Evolutionary conservation across 2,797 vertebrate genomes (phyloP).

Genomic region (Helostoma temminkii): DNA sequence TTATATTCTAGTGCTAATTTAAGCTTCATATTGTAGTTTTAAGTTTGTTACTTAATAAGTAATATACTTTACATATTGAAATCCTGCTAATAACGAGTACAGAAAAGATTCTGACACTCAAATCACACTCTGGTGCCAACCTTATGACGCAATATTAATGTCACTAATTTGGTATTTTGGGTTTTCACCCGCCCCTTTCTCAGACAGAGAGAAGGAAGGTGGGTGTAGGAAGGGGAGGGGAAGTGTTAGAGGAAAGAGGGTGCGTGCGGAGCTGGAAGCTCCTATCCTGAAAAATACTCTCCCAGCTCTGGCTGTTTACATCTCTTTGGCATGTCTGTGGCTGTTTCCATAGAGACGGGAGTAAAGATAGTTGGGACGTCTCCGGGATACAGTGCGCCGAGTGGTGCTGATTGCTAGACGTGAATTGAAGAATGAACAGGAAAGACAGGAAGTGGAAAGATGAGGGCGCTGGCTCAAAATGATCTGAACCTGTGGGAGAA

Average conservation of each 20-base stretch:
- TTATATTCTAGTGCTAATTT: too few relatives aligned
- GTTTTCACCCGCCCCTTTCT: constrained; percentile 23
- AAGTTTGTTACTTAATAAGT: too few relatives aligned
- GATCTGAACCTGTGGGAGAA: constrained; percentile 32
- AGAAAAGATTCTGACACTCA: constrained; percentile 22
- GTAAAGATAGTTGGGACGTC: constrained; percentile 75
- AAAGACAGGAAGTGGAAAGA: constrained; percentile 37
- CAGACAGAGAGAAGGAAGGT: constrained; percentile 18
- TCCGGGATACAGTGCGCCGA: constrained; percentile 53
- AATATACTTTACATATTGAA: too few relatives aligned
- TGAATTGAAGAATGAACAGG: constrained; percentile 58
- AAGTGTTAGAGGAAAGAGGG: not conserved
- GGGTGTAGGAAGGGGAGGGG: constrained; percentile 5
- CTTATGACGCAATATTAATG: constrained; percentile 71
- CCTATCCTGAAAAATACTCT: constrained; percentile 60
- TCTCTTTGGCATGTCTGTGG: constrained; percentile 72
- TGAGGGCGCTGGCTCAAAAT: constrained; percentile 11
- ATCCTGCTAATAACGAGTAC: not conserved
- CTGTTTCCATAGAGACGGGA: constrained; percentile 82
- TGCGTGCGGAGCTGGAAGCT: constrained; percentile 1
- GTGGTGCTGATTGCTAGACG: constrained; percentile 53
- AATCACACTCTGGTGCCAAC: too few relatives aligned
- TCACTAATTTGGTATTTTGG: constrained; percentile 65
- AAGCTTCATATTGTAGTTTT: too few relatives aligned
- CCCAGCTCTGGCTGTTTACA: constrained; percentile 75